phyloP scores from a whole-genome alignment of 2,113 vertebrate species.

The Trachemys scripta region DNA sequence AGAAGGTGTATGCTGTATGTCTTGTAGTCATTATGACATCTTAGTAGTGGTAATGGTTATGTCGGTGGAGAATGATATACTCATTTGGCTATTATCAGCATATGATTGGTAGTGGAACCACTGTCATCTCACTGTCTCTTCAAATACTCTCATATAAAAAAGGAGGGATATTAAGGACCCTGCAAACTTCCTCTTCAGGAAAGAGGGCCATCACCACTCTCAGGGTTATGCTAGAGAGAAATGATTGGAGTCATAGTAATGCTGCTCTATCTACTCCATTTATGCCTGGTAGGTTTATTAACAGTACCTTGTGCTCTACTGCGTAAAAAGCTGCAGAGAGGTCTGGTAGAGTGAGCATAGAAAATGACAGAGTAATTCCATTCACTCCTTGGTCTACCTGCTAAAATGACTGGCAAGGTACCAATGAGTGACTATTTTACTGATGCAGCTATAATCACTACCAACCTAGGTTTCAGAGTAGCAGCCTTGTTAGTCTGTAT shows the following conservation, averaged over 20 bases:
- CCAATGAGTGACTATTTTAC: background rate
- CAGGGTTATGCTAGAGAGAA: background rate
- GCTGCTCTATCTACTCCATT: background rate
- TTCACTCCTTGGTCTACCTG: background rate
- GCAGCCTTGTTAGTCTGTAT: no score
- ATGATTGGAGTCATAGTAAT: background rate
- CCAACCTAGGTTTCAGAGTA: background rate
- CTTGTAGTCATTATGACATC: background rate
- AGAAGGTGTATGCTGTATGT: background rate
- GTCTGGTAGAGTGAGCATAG: background rate
- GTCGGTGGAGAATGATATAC: background rate
- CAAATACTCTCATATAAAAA: background rate
- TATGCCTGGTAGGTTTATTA: background rate
- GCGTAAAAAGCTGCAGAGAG: background rate
- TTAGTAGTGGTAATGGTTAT: background rate
- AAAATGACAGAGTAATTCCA: background rate
- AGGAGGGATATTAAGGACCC: background rate
- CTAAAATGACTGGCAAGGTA: background rate
- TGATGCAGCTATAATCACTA: background rate
- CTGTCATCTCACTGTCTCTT: background rate
- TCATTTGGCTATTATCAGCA: background rate
- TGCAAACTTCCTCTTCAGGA: background rate
- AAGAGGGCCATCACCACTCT: background rate
- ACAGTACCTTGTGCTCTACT: background rate
- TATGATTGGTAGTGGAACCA: background rate